Conservation (phyloP, 2,113 vertebrate species). For the Ploceus nigricollis region DNA sequence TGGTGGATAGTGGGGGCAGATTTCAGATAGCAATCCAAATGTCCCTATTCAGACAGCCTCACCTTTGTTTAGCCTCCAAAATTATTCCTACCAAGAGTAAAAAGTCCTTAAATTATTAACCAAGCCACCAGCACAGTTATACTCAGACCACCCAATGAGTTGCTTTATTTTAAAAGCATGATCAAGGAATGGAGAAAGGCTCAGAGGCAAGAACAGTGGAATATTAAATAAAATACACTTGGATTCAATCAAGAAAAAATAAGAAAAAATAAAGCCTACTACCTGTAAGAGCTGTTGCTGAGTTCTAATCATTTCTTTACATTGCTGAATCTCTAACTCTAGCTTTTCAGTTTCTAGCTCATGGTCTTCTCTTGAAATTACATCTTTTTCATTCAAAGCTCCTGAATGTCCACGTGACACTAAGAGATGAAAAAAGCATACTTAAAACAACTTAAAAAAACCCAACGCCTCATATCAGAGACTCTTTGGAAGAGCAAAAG, state of each 20-base stretch:
- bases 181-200: not conserved
- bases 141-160: not conserved
- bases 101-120: not conserved
- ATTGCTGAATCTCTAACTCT: slow-evolving; percentile 89
- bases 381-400: slow-evolving; percentile 73
- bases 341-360: slow-evolving; percentile 88
- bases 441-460: not conserved
- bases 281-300: slow-evolving; percentile 96
- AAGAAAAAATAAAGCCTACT: not conserved
- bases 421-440: slow-evolving; percentile 3
- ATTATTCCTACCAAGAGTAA: not conserved
- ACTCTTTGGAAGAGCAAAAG: not conserved
- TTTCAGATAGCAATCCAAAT: not conserved
- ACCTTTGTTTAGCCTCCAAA: not conserved
- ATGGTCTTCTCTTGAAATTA: slow-evolving; percentile 84
- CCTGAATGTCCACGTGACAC: slow-evolving; percentile 81
- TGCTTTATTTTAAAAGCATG: not conserved
- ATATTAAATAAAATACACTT: not conserved
- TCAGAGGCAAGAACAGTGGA: not conserved
- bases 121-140: not conserved
- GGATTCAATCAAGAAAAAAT: not conserved
- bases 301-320: slow-evolving; percentile 93
- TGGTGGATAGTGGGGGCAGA: not conserved
- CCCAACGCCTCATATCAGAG: not conserved
- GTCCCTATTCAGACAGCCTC: not conserved